phyloP scores from a whole-genome alignment of 2,797 vertebrate genomes.

The Synaphobranchus kaupii region DNA sequence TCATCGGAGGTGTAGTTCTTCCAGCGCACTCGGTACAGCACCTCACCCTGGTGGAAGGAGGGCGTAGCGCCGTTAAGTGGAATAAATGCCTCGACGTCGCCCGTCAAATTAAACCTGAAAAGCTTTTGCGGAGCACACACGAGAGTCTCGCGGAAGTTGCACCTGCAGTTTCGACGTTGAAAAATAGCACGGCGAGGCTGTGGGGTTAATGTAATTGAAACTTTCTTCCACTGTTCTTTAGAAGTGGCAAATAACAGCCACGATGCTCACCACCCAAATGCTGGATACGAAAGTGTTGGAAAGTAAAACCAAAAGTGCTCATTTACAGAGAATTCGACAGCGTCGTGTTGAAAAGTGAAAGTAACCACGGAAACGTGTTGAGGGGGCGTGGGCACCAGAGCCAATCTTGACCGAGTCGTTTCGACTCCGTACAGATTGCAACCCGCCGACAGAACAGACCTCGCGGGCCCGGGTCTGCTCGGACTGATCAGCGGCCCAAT shows the following conservation, averaged over 20 bases:
- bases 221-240: neutral
- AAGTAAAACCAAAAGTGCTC: neutral
- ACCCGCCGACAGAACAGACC: neutral
- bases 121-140: too few relatives aligned
- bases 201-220: neutral
- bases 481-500: neutral
- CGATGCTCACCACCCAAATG: too few relatives aligned
- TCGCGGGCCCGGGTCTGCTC: too few relatives aligned
- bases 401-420: neutral
- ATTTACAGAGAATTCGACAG: neutral
- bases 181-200: neutral
- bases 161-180: too few relatives aligned
- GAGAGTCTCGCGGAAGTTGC: too few relatives aligned
- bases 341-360: neutral
- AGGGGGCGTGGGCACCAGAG: neutral
- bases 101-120: too few relatives aligned
- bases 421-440: neutral
- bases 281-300: too few relatives aligned
- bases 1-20: slow-evolving; percentile 95
- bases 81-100: neutral
- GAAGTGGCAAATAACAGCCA: too few relatives aligned
- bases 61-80: neutral
- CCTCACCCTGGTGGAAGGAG: slow-evolving; percentile 77
- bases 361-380: neutral
- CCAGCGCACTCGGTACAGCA: slow-evolving; percentile 94